phyloP scores from a whole-genome alignment of 2,888 invertebrate genomes.

The Plebejus melissa region DNA sequence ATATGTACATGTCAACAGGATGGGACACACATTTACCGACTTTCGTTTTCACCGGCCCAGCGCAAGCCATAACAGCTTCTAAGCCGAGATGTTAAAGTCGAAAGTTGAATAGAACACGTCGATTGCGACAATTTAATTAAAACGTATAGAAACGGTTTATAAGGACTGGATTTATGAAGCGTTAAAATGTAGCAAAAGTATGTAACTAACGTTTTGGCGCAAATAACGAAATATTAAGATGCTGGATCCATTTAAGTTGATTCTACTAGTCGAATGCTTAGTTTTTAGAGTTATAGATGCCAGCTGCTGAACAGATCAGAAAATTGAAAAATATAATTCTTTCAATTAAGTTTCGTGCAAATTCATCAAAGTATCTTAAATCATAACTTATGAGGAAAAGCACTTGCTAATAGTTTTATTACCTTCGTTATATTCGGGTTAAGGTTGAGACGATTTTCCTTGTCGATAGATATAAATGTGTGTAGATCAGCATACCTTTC shows the following conservation, averaged over 20 bases:
- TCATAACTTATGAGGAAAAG: neutral
- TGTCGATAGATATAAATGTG: neutral
- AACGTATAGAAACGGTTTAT: neutral
- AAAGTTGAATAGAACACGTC: neutral
- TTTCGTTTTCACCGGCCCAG: constrained; percentile 20
- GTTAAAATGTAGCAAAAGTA: neutral
- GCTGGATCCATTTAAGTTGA: neutral
- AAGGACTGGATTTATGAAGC: constrained; percentile 6
- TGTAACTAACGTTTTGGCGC: neutral
- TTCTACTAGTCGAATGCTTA: no score
- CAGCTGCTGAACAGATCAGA: no score
- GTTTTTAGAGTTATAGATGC: no score
- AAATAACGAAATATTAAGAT: neutral
- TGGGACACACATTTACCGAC: constrained; percentile 11
- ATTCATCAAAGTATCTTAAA: neutral
- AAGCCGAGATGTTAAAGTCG: neutral
- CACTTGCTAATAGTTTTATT: neutral
- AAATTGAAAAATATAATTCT: no score
- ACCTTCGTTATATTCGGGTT: constrained; percentile 8
- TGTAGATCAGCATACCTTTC: neutral
- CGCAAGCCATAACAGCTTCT: neutral
- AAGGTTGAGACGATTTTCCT: neutral
- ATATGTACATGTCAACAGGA: constrained; percentile 17
- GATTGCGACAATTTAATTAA: constrained; percentile 15
- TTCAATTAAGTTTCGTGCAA: no score